Percentiles rank a stretch among this genome's conserved stretches.
phyloP scores from a whole-genome alignment of 1,140 invertebrate species.

The Sitophilus oryzae region DNA sequence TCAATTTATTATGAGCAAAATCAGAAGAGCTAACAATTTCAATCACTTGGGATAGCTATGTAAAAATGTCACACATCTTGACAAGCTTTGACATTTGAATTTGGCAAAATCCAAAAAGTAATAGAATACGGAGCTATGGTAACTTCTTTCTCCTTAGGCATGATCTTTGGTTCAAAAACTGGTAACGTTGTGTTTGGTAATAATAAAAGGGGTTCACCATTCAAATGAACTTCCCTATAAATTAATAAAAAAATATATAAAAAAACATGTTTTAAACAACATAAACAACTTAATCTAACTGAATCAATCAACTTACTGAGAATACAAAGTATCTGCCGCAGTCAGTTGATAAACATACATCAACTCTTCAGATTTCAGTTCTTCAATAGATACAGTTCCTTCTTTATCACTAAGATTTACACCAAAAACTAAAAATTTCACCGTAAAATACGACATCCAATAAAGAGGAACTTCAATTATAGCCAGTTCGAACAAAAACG shows the following conservation, averaged over 20 bases:
- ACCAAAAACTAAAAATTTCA: conserved; percentile 52
- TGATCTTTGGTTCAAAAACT: conserved; percentile 47
- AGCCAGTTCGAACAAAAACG: too few relatives aligned
- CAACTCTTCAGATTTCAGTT: conserved; percentile 28
- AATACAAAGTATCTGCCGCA: conserved; percentile 32
- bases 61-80: conserved; percentile 5
- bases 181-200: conserved; percentile 47
- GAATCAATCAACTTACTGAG: conserved; percentile 14
- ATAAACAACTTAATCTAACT: neutral
- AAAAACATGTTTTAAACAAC: neutral
- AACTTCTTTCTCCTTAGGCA: conserved; percentile 44
- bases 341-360: conserved; percentile 42
- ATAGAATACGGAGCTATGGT: conserved; percentile 54
- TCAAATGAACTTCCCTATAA: conserved; percentile 51
- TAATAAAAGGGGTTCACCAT: conserved; percentile 50
- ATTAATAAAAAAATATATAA: neutral
- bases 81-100: conserved; percentile 18
- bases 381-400: conserved; percentile 46
- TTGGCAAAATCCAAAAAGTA: conserved; percentile 51
- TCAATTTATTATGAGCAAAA: too few relatives aligned
- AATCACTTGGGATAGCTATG: too few relatives aligned
- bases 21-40: too few relatives aligned
- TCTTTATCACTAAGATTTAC: conserved; percentile 51
- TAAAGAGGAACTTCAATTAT: too few relatives aligned
- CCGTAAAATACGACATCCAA: too few relatives aligned